Evolutionary conservation across 2,797 vertebrate genomes (phyloP).

Genomic region (Orestias chungarensis): DNA sequence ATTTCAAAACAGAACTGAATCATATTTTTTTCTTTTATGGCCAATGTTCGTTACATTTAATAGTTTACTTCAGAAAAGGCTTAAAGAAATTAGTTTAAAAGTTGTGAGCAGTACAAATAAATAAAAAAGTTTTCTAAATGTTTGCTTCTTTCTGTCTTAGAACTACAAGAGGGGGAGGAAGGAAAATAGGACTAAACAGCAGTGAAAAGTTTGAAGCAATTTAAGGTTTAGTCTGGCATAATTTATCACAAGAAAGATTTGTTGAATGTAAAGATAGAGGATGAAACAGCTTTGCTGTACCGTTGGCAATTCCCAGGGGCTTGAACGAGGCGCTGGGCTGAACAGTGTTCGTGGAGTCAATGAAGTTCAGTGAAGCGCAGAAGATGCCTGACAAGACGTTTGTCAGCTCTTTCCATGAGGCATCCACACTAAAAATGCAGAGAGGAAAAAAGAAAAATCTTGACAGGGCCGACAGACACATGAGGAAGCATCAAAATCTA

Average conservation of each 20-base stretch:
- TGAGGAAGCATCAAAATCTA: not conserved
- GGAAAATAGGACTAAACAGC: not conserved
- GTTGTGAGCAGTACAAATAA: too few relatives aligned
- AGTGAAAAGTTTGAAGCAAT: not conserved
- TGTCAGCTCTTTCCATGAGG: constrained; percentile 93
- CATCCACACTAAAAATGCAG: constrained; percentile 83
- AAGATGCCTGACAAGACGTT: constrained; percentile 97
- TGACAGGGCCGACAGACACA: not conserved
- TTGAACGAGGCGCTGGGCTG: constrained; percentile 96
- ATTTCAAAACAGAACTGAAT: too few relatives aligned
- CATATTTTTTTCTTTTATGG: too few relatives aligned
- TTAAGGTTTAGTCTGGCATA: not conserved
- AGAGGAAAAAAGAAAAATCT: not conserved
- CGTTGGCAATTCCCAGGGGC: constrained; percentile 90
- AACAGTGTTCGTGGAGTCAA: constrained; percentile 96
- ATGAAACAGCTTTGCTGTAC: constrained; percentile 80
- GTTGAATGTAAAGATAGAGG: not conserved
- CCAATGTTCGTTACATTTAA: too few relatives aligned
- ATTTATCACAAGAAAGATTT: not conserved
- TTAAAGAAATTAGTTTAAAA: too few relatives aligned
- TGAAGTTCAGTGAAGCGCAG: constrained; percentile 98
- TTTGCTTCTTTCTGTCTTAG: not conserved
- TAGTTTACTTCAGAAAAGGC: too few relatives aligned
- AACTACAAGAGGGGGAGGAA: not conserved
- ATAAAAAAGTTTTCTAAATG: not conserved